Evolutionary conservation across 2,113 vertebrate genomes (phyloP), one percentile per base, ranked within the genome.

Genomic region (Gavia stellata): DNA sequence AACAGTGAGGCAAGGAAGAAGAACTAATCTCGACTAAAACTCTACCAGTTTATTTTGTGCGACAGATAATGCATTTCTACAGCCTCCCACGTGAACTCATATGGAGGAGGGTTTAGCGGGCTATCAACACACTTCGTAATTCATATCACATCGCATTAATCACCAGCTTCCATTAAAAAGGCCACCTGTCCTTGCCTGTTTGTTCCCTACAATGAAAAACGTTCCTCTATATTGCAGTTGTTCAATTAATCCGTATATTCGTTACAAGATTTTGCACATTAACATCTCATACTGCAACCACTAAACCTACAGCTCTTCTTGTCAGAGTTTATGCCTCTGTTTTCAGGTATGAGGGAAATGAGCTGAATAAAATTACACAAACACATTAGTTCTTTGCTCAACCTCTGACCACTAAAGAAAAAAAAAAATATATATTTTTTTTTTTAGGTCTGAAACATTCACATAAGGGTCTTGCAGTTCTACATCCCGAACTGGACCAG

Each of bases 161-260:
- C 91, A 97, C 56, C 90, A 50, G 44, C 42, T 75, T 82, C 63
- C 65, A 90, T 86, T 96, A 56, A 94, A 97, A 97, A 92, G 78
- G 81, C 83, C 87, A 92, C 94, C 70, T 95, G 81, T 90, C 83
- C 68, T 94, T 86, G 83, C 38, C 45, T 90, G 59, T 55, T 86
- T 94, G 50, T 72, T 94, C 11, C 25, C 88, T 94, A 70, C 71
- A 84, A 86, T 92, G 62, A 96, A 97, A 94, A 96, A 89, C 4
- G 0, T 59, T 95, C n/a, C 40, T 68, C n/a, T 67, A 5, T 68
- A 55, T 56, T 80, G 62, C 34, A 86, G 38, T 92, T 93, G 50
- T 86, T 87, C 88, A 86, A 94, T 96, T 96, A 96, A 95, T 92
- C 55, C 75, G 12, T 93, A 29, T 77, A 79, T 97, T 86, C 81